Conservation (phyloP, 2,113 vertebrate species). For the Bungarus multicinctus region DNA sequence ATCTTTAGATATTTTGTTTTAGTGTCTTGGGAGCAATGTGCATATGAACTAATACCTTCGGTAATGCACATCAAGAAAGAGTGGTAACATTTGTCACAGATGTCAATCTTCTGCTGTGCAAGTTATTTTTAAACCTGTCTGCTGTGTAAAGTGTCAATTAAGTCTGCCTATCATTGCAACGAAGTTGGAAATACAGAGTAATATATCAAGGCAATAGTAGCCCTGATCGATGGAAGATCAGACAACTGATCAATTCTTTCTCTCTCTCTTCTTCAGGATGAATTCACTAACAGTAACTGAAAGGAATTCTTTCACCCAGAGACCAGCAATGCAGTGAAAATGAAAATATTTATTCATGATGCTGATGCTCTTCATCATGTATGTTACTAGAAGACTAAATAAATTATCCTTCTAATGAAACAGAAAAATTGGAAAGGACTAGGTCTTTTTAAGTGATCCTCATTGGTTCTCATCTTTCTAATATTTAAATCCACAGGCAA, state of each 20-base stretch:
- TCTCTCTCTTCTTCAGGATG: slow-evolving; percentile 66
- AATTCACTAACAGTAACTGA: slow-evolving; percentile 64
- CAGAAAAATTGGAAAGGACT: not conserved
- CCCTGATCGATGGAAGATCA: slow-evolving; percentile 66
- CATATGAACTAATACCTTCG: not conserved
- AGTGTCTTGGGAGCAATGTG: not conserved
- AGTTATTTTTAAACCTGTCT: slow-evolving; percentile 35
- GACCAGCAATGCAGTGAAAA: slow-evolving; percentile 56
- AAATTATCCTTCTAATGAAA: not conserved
- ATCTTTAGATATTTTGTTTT: not conserved
- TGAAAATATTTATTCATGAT: slow-evolving; percentile 35
- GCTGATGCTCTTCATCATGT: not conserved
- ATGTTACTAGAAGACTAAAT: not conserved
- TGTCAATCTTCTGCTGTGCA: slow-evolving; percentile 4
- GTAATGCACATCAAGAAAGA: not conserved
- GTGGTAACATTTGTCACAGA: not conserved
- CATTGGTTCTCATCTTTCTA: not conserved
- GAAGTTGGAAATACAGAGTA: slow-evolving; percentile 57
- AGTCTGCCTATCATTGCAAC: slow-evolving; percentile 36
- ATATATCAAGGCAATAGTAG: slow-evolving; percentile 61
- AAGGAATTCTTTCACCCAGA: slow-evolving; percentile 56
- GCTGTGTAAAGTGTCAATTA: slow-evolving; percentile 48
- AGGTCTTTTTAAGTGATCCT: not conserved
- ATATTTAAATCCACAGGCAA: not conserved
- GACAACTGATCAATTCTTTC: slow-evolving; percentile 70